Evolutionary conservation across 2,797 vertebrate genomes (phyloP).

Genomic region (Silurus lanzhouensis): DNA sequence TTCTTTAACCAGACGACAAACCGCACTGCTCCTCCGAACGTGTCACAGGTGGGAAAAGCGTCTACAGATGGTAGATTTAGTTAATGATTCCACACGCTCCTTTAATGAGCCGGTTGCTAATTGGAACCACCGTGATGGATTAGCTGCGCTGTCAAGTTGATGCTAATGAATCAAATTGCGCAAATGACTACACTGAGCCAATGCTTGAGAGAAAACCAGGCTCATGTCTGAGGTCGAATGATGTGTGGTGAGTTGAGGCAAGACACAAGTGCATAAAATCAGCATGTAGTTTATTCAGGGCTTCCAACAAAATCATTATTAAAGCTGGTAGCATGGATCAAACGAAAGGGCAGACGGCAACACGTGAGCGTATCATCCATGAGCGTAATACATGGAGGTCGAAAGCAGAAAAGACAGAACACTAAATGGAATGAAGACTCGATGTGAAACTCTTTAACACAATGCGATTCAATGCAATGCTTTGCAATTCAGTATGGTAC

Average conservation of each 20-base stretch:
- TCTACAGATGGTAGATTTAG: conserved; percentile 13
- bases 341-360: not conserved
- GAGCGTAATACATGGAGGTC: not conserved
- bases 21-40: not conserved
- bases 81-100: conserved; percentile 10
- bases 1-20: not conserved
- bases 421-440: not conserved
- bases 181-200: conserved; percentile 9
- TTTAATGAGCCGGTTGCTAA: conserved; percentile 25
- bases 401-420: not conserved
- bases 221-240: not conserved
- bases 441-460: too few relatives aligned
- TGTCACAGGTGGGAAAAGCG: conserved; percentile 12
- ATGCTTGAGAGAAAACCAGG: not conserved
- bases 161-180: conserved; percentile 21
- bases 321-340: not conserved
- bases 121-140: conserved; percentile 23
- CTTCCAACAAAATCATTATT: not conserved
- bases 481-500: too few relatives aligned
- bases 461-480: too few relatives aligned
- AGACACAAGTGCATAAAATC: not conserved
- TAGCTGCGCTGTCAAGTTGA: conserved; percentile 10
- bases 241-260: not conserved
- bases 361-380: not conserved
- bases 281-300: not conserved